These are phyloP conservation scores for Emys orbicularis DNA, from an alignment of 2,797 vertebrate genomes.

Conservation along the genomic window DNA sequence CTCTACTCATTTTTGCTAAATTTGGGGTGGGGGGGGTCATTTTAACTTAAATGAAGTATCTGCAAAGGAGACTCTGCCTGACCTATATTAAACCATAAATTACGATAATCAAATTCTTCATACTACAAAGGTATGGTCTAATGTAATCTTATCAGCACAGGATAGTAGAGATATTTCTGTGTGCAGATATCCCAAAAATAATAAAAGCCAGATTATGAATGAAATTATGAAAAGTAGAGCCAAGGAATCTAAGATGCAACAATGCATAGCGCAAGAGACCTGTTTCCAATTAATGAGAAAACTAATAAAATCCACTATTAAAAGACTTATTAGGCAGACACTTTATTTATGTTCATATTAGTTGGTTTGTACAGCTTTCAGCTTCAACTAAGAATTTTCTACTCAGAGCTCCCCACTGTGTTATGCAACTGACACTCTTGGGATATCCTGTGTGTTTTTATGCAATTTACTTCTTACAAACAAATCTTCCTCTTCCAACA, in stretches of 20 bases:
- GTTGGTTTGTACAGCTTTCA: constrained; percentile 22
- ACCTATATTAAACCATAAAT: background rate
- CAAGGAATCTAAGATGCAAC: background rate
- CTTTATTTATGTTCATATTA: background rate
- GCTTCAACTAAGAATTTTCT: constrained; percentile 29
- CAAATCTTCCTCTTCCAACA: constrained; percentile 57
- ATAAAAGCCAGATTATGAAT: background rate
- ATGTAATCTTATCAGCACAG: background rate
- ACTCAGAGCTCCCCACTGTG: background rate
- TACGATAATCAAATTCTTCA: background rate
- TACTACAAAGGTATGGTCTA: background rate
- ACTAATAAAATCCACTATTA: background rate
- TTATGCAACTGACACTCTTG: constrained; percentile 23
- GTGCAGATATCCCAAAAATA: background rate
- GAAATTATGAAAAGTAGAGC: background rate
- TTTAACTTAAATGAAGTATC: background rate
- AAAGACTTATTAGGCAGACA: background rate
- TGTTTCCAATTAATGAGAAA: constrained; percentile 23
- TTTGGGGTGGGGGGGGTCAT: background rate
- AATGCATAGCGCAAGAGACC: background rate
- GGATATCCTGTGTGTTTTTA: constrained; percentile 32
- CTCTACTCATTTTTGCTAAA: background rate
- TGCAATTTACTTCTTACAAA: constrained; percentile 61
- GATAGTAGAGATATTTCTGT: background rate
- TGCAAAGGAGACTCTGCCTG: background rate